Evolutionary conservation across 2,888 invertebrate genomes (phyloP), one percentile per base, ranked within the genome.

Genomic region (Monoplex corrugatus): DNA sequence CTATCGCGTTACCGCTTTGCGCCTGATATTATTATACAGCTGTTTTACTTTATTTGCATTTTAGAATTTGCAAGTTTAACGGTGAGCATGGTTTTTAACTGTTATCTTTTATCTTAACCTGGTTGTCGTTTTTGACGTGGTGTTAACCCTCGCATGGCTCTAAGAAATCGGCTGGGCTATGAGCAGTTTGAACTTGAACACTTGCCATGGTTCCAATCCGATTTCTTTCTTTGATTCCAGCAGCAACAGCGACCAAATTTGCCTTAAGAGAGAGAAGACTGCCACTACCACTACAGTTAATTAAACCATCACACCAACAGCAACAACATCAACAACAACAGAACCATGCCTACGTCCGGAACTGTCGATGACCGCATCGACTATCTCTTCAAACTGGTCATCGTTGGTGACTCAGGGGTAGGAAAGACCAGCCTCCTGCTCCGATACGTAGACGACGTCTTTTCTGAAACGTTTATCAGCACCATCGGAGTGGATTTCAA

Each of bases 401-500:
- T 90, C 19, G 83, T 90, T 19, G 90, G 90, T 0, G 86, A 86
- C 72, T 80, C 88, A 13, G 89, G 88, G 16, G 90, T 90, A 8
- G 90, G 90, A n/a, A 90, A 90, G 63, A 90, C 90, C 38, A 86
- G 83, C 19, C 87, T 90, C 6, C 87, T 90, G 43, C 87, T 87
- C 32, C 80, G 72, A 10, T 90, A 89, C 84, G 86, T 87, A 19
- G 88, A 90, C 88, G 50, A 89, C 13, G 80, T 82, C 13, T 90
- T 89, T 80, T 43, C 78, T 32, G 88, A 88, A 6, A 89, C 86
- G n/a, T 87, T 72, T 63, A 90, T 88, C 84, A 83, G 88, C 32
- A 90, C 90, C 43, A 89, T 87, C n/a, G 89, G 89, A 13, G 89
- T 92, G 75, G 91, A 91, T 38, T 90, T 90, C 83, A 87, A 89